These are phyloP conservation scores for Apis cerana DNA, from an alignment of 1,140 invertebrate species.

Conservation along the genomic window DNA sequence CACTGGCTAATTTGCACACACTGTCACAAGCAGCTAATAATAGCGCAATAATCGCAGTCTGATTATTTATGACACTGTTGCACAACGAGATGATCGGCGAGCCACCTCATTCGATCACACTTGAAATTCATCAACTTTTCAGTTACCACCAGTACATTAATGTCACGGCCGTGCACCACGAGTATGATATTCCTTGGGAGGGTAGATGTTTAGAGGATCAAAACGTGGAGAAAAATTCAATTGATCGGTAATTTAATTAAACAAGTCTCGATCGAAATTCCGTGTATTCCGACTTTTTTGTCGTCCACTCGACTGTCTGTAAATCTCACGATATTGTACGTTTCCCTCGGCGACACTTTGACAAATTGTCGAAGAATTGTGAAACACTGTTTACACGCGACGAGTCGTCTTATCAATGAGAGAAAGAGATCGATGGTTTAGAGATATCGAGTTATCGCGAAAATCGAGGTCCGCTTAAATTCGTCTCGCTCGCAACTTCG, in stretches of 20 bases:
- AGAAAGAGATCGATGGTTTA: background rate
- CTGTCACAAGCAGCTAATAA: conserved; percentile 17
- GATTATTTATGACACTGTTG: conserved; percentile 40
- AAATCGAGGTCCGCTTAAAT: background rate
- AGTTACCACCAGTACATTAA: conserved; percentile 1
- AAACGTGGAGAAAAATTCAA: too few species aligned
- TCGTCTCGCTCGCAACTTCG: background rate
- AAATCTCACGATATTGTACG: too few species aligned
- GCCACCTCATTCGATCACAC: conserved; percentile 14
- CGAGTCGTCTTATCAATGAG: too few species aligned
- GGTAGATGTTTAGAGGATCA: too few species aligned
- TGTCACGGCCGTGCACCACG: background rate
- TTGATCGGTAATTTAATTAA: too few species aligned
- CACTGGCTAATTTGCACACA: conserved; percentile 1
- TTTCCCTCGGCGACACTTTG: too few species aligned
- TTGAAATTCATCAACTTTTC: background rate
- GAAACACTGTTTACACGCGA: too few species aligned
- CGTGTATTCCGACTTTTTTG: too few species aligned
- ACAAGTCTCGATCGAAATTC: too few species aligned
- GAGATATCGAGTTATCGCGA: background rate
- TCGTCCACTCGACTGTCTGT: too few species aligned
- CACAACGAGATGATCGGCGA: conserved; percentile 16
- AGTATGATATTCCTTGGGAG: background rate
- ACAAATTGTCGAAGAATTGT: too few species aligned
- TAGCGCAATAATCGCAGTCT: conserved; percentile 22